Evolutionary conservation across 2,888 invertebrate species (phyloP).

Genomic region (Cheilosia soror): DNA sequence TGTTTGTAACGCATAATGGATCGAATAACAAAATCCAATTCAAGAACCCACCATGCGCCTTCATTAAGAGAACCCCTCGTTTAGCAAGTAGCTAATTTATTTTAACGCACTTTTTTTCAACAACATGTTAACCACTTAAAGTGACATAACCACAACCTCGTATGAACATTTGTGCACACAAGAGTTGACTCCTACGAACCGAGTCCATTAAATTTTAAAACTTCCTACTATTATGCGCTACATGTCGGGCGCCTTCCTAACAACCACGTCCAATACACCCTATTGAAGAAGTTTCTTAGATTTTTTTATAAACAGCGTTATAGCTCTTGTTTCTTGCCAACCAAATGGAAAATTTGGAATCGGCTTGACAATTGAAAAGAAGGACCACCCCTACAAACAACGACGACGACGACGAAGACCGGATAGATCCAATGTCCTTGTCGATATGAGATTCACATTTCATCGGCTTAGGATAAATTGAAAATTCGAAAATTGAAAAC

Average conservation of each 20-base stretch:
- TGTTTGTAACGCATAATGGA: background rate
- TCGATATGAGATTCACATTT: conserved; percentile 71
- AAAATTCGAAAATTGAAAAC: conserved; percentile 75
- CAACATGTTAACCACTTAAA: conserved; percentile 54
- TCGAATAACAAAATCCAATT: background rate
- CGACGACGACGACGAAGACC: background rate
- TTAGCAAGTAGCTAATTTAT: conserved; percentile 36
- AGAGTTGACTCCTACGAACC: background rate
- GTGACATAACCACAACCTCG: conserved; percentile 59
- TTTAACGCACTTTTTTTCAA: conserved; percentile 40
- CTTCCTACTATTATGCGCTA: conserved; percentile 47
- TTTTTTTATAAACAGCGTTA: background rate
- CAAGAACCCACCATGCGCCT: conserved; percentile 23
- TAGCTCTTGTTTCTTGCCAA: background rate
- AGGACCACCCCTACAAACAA: conserved; percentile 8
- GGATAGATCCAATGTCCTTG: conserved; percentile 66
- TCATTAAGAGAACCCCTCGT: conserved; percentile 38
- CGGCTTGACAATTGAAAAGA: background rate
- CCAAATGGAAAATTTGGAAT: background rate
- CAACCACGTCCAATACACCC: conserved; percentile 26
- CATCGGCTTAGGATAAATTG: conserved; percentile 75
- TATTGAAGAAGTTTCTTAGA: conserved; percentile 6
- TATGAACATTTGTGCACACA: conserved; percentile 35
- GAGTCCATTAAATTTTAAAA: conserved; percentile 70
- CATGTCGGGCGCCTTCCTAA: conserved; percentile 18